phyloP scores from a whole-genome alignment of 1,140 invertebrate species.

The Drosophila subobscura region DNA sequence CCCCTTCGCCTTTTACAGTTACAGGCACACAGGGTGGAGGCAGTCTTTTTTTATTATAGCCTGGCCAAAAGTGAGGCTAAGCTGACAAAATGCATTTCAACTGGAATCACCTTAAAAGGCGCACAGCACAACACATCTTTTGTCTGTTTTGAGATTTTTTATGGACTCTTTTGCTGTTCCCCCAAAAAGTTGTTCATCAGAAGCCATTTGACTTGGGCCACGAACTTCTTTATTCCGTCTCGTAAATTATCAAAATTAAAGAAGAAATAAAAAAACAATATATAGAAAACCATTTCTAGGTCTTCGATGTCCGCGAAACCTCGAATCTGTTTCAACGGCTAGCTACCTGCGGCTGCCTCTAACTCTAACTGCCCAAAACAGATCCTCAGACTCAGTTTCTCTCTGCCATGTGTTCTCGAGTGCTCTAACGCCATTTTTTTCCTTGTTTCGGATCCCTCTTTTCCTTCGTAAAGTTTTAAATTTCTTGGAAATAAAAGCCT shows the following conservation, averaged over 20 bases:
- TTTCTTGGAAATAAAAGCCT: conserved; percentile 82
- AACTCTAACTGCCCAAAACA: conserved; percentile 10
- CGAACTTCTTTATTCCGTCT: conserved; percentile 9
- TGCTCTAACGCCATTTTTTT: conserved; percentile 65
- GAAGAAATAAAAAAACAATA: conserved; percentile 19
- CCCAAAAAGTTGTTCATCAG: conserved; percentile 28
- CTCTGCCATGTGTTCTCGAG: conserved; percentile 72
- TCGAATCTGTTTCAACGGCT: not conserved
- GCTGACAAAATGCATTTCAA: conserved; percentile 65
- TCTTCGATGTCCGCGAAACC: conserved; percentile 10
- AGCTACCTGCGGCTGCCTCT: conserved; percentile 42
- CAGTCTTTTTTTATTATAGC: conserved; percentile 24
- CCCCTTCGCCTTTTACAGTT: conserved; percentile 54
- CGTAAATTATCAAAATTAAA: conserved; percentile 55
- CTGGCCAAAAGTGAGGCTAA: conserved; percentile 42
- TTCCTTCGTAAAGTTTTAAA: conserved; percentile 76
- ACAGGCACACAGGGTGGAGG: conserved; percentile 37
- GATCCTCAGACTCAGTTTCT: conserved; percentile 51
- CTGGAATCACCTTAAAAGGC: conserved; percentile 72
- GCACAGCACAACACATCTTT: conserved; percentile 41
- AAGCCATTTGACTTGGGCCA: conserved; percentile 27
- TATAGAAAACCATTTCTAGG: conserved; percentile 28
- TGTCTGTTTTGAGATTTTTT: conserved; percentile 31
- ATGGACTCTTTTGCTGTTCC: conserved; percentile 16
- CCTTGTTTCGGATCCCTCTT: conserved; percentile 29